Conservation (phyloP, 2,888 invertebrate species). For the Xestia rhomboidea region DNA sequence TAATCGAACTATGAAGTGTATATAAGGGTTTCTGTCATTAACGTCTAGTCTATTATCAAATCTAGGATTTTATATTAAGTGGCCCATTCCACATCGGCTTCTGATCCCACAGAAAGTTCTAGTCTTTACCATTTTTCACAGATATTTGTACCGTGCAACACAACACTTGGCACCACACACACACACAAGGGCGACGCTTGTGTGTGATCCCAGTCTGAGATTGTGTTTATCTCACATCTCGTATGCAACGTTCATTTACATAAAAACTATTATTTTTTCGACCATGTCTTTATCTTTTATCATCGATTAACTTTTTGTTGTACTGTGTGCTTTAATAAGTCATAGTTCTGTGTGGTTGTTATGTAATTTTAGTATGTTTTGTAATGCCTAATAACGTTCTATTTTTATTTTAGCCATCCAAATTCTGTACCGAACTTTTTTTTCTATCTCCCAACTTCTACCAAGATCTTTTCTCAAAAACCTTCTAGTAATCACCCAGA, state of each 20-base stretch:
- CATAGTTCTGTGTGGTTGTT: slow-evolving; percentile 40
- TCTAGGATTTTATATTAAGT: neutral
- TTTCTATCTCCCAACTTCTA: neutral
- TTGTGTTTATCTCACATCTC: slow-evolving; percentile 75
- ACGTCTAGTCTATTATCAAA: neutral
- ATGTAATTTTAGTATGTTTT: slow-evolving; percentile 3
- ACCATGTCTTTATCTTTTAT: slow-evolving; percentile 73
- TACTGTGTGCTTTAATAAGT: slow-evolving; percentile 60
- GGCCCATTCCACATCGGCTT: neutral
- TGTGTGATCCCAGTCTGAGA: slow-evolving; percentile 69
- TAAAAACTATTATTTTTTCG: slow-evolving; percentile 84
- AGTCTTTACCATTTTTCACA: slow-evolving; percentile 1
- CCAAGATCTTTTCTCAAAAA: neutral
- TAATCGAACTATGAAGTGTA: neutral
- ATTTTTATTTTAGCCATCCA: neutral
- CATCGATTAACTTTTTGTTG: slow-evolving; percentile 78
- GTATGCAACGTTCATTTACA: slow-evolving; percentile 84
- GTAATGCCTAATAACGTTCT: neutral
- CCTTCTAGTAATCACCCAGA: neutral
- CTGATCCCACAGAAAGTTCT: neutral
- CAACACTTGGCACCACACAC: slow-evolving; percentile 57
- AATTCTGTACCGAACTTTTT: neutral
- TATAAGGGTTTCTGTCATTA: neutral
- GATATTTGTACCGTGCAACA: slow-evolving; percentile 37
- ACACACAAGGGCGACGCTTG: slow-evolving; percentile 60